A percentile compares a stretch with the other conserved stretches of the same genome.
Evolutionary conservation across 1,140 invertebrate species (phyloP).

Genomic region (Drosophila subpulchrella): DNA sequence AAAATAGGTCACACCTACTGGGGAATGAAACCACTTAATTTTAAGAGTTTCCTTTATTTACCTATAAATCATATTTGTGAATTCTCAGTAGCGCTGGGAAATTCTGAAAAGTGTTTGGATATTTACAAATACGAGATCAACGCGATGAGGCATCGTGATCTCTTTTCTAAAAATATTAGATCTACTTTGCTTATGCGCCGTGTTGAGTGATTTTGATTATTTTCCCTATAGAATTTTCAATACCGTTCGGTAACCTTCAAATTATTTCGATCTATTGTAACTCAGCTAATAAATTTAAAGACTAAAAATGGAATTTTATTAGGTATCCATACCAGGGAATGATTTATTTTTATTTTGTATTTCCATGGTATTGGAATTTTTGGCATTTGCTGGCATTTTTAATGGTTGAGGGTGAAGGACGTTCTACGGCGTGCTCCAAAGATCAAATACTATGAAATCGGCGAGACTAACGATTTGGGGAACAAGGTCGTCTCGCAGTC

Average conservation of each 20-base stretch:
- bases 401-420: conserved; percentile 76
- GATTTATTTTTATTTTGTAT: conserved; percentile 35
- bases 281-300: conserved; percentile 8
- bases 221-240: conserved; percentile 3
- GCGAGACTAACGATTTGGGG: conserved; percentile 25
- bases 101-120: background rate
- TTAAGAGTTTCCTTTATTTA: conserved; percentile 8
- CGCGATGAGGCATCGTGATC: conserved; percentile 16
- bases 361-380: conserved; percentile 43
- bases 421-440: conserved; percentile 66
- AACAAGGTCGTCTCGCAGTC: conserved; percentile 75
- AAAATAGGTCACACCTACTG: conserved; percentile 6
- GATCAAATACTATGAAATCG: conserved; percentile 29
- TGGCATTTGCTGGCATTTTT: conserved; percentile 40
- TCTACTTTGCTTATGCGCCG: conserved; percentile 13
- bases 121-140: conserved; percentile 16
- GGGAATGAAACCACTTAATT: conserved; percentile 7
- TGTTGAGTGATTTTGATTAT: conserved; percentile 34
- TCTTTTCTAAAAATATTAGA: conserved; percentile 26
- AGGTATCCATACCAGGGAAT: conserved; percentile 7
- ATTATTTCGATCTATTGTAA: background rate
- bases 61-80: conserved; percentile 22
- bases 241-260: conserved; percentile 21
- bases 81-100: conserved; percentile 1
- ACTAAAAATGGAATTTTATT: conserved; percentile 21